Conservation (phyloP, 2,888 invertebrate genomes). For the Drosophila flavopinicola region DNA sequence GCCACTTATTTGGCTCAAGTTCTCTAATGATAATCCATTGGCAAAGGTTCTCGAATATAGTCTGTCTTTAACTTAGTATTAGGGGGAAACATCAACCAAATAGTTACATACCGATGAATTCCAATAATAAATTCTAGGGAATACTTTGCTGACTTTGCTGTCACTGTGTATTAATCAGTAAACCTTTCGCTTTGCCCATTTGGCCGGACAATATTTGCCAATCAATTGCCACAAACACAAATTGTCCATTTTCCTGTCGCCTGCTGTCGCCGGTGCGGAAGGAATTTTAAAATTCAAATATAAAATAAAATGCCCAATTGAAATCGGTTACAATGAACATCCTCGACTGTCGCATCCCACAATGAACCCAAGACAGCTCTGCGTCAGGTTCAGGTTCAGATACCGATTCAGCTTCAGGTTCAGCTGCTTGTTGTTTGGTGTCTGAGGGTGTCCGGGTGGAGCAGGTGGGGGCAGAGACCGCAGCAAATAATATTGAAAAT, state of each 20-base stretch:
- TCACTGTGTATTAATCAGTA: slow-evolving; percentile 78
- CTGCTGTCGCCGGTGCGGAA: slow-evolving; percentile 77
- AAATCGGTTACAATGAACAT: slow-evolving; percentile 80
- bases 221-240: slow-evolving; percentile 84
- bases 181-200: slow-evolving; percentile 61
- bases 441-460: slow-evolving; percentile 4
- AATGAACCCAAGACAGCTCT: slow-evolving; percentile 63
- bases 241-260: slow-evolving; percentile 84
- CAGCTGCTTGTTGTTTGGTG: slow-evolving; percentile 10
- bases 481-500: slow-evolving; percentile 78
- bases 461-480: slow-evolving; percentile 42
- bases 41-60: too few species aligned
- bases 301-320: slow-evolving; percentile 83
- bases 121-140: slow-evolving; percentile 10
- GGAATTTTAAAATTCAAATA: slow-evolving; percentile 82
- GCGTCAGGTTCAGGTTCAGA: slow-evolving; percentile 35
- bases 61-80: too few species aligned
- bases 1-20: too few species aligned
- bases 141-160: slow-evolving; percentile 52
- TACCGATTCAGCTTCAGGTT: slow-evolving; percentile 28
- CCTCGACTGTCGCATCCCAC: slow-evolving; percentile 47
- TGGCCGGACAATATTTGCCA: slow-evolving; percentile 82
- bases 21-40: too few species aligned
- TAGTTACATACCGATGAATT: neutral
- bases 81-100: too few species aligned